phyloP scores from a whole-genome alignment of 2,888 invertebrate species.

The Lasioglossum figueresi region DNA sequence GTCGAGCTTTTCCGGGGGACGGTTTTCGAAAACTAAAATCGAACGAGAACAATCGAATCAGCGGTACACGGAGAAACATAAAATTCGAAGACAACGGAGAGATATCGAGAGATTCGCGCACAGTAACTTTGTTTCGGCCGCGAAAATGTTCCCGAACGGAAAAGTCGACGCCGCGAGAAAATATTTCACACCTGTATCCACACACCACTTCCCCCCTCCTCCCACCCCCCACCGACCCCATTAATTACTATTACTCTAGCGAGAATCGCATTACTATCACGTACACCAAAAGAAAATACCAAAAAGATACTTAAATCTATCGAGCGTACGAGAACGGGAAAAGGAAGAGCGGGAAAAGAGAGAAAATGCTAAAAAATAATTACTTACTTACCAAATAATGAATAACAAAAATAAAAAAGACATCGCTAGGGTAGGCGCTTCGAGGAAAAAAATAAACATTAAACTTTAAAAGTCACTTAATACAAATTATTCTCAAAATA shows the following conservation, averaged over 20 bases:
- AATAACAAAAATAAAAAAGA: constrained; percentile 65
- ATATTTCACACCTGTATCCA: constrained; percentile 57
- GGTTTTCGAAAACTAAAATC: neutral
- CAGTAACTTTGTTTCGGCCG: neutral
- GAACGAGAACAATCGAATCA: neutral
- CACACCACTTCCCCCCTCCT: neutral
- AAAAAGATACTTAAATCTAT: constrained; percentile 10
- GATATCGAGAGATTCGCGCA: neutral
- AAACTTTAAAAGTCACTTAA: constrained; percentile 80
- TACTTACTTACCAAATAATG: constrained; percentile 56
- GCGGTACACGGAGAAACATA: neutral
- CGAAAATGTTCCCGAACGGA: constrained; percentile 41
- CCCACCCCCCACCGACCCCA: constrained; percentile 17
- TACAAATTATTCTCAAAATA: constrained; percentile 79
- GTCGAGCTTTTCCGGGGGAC: constrained; percentile 58
- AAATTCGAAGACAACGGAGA: neutral
- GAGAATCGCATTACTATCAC: constrained; percentile 59
- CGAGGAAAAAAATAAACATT: constrained; percentile 72
- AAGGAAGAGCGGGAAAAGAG: constrained; percentile 29
- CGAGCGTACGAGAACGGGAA: constrained; percentile 32
- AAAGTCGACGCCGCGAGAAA: constrained; percentile 56
- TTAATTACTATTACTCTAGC: constrained; percentile 46
- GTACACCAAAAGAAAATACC: constrained; percentile 42
- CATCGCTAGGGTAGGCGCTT: constrained; percentile 83
- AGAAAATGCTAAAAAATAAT: constrained; percentile 63